These are phyloP conservation scores for Himalopsyche kuldschensis DNA, from an alignment of 2,888 invertebrate genomes.

Conservation along the genomic window DNA sequence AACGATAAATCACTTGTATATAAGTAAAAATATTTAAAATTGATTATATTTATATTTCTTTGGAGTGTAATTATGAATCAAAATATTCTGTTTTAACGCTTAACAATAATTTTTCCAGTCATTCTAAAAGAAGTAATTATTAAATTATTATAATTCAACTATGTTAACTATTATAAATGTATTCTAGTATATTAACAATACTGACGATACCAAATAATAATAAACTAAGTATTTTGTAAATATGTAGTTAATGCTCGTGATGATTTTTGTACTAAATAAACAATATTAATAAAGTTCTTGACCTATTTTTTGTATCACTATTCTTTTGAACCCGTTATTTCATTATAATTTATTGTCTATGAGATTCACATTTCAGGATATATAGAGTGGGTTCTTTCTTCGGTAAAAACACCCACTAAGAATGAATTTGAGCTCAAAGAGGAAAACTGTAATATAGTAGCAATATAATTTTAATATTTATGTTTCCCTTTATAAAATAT, in stretches of 20 bases:
- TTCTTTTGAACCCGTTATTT: too few species aligned
- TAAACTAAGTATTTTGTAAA: slow-evolving; percentile 3
- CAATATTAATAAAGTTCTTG: neutral
- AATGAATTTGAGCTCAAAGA: too few species aligned
- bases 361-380: too few species aligned
- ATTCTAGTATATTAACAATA: slow-evolving; percentile 27
- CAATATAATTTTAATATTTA: too few species aligned
- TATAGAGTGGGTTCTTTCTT: too few species aligned
- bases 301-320: neutral
- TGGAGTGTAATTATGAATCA: neutral
- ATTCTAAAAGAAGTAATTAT: neutral
- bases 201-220: slow-evolving; percentile 38
- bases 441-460: too few species aligned
- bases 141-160: neutral
- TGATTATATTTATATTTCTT: neutral
- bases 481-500: too few species aligned
- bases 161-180: neutral
- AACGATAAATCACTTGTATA: neutral
- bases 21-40: neutral
- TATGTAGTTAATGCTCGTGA: slow-evolving; percentile 12
- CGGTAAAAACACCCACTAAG: too few species aligned
- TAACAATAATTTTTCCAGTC: neutral
- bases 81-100: neutral
- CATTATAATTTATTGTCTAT: too few species aligned
- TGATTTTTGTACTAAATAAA: slow-evolving; percentile 1